These are phyloP conservation scores for Eupeodes luniger DNA, from an alignment of 2,888 invertebrate species.

Conservation along the genomic window DNA sequence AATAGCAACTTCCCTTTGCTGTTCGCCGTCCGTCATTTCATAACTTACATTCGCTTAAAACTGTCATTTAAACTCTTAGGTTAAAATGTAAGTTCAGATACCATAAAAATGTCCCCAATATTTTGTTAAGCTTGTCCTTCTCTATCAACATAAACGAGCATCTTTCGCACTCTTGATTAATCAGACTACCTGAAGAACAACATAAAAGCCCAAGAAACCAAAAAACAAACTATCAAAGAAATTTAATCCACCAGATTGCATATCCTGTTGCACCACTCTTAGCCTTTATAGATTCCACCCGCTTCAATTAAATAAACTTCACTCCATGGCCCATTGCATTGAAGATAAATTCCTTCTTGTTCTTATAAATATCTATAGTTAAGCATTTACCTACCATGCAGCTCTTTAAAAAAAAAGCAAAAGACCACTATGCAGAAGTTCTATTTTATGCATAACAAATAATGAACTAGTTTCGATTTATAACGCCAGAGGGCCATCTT, in stretches of 20 bases:
- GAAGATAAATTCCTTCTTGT: conserved; percentile 42
- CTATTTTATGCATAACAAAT: conserved; percentile 60
- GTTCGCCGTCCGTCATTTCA: too few relatives aligned
- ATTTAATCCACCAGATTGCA: conserved; percentile 42
- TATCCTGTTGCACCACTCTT: conserved; percentile 61
- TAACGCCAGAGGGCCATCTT: conserved; percentile 71
- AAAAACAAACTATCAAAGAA: conserved; percentile 28
- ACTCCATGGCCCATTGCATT: conserved; percentile 46
- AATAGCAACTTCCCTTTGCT: too few relatives aligned
- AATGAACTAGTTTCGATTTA: conserved; percentile 74
- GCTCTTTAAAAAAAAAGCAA: too few relatives aligned
- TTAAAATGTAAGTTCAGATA: too few relatives aligned
- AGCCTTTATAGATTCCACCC: conserved; percentile 48
- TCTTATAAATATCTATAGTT: background rate
- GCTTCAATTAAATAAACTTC: conserved; percentile 55
- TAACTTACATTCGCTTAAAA: too few relatives aligned
- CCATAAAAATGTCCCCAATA: too few relatives aligned
- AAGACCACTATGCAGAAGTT: conserved; percentile 29
- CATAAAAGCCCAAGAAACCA: background rate
- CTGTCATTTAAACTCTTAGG: too few relatives aligned
- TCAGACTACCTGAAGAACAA: background rate
- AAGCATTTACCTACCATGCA: background rate
- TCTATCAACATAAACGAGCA: background rate
- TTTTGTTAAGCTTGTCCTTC: background rate
- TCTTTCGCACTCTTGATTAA: background rate